A percentile compares a stretch with the other conserved stretches of the same genome.
Evolutionary conservation across 2,797 vertebrate genomes (phyloP).

Genomic region (Pogonophryne albipinna): DNA sequence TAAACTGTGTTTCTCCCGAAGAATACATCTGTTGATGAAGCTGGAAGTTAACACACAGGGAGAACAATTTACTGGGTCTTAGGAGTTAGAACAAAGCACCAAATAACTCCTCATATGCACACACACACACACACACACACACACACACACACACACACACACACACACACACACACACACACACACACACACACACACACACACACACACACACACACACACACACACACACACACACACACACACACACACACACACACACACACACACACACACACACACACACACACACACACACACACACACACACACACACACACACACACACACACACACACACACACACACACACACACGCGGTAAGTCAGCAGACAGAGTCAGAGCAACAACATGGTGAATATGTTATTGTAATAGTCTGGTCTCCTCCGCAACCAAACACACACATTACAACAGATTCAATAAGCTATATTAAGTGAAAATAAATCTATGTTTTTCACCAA

Average conservation of each 20-base stretch:
- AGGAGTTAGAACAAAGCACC: no score
- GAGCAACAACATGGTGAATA: slow-evolving; percentile 42
- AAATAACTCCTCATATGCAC: no score
- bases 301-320: neutral
- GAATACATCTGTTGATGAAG: neutral
- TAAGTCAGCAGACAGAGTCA: slow-evolving; percentile 40
- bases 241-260: neutral
- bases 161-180: neutral
- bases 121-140: no score
- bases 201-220: neutral
- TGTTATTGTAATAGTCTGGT: slow-evolving; percentile 39
- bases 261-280: neutral
- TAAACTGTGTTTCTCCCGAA: no score
- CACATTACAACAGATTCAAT: neutral
- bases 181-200: neutral
- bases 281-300: neutral
- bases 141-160: no score
- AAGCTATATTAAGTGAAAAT: no score
- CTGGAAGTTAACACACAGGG: neutral
- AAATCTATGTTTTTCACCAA: no score
- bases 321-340: neutral
- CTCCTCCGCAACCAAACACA: slow-evolving; percentile 11
- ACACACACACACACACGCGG: neutral
- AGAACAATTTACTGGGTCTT: neutral
- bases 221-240: neutral